Evolutionary conservation across 2,888 invertebrate species (phyloP).

Genomic region (Perdita meconis): DNA sequence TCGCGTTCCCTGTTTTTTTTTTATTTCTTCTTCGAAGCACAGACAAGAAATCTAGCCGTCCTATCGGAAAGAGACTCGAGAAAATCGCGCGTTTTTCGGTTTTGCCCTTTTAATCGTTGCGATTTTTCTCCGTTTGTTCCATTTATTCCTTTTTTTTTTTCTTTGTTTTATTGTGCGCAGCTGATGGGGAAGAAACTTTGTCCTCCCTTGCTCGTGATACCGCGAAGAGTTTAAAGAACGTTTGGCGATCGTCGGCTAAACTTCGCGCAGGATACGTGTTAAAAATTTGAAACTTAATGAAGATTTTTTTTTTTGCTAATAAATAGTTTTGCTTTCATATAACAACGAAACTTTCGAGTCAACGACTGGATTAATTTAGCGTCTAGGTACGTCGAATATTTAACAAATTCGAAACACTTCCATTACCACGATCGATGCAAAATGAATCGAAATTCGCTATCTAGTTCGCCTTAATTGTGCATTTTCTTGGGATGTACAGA

Average conservation of each 20-base stretch:
- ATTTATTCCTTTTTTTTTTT: too few relatives aligned
- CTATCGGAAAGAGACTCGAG: constrained; percentile 61
- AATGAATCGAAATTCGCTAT: constrained; percentile 21
- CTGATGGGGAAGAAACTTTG: constrained; percentile 8
- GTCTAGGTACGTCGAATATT: constrained; percentile 18
- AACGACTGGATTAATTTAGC: not conserved
- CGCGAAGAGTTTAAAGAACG: not conserved
- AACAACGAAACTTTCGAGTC: constrained; percentile 2
- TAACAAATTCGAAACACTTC: not conserved
- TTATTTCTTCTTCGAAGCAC: constrained; percentile 22
- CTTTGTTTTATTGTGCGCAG: not conserved
- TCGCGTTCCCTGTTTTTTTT: constrained; percentile 27
- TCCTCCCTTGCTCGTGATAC: not conserved
- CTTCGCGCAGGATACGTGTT: not conserved
- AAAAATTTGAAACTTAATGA: too few relatives aligned
- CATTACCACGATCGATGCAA: constrained; percentile 5
- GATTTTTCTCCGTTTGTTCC: not conserved
- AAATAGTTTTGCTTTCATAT: not conserved
- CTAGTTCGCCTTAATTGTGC: not conserved
- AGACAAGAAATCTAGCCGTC: constrained; percentile 66
- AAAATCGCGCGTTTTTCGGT: constrained; percentile 31
- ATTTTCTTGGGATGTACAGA: not conserved
- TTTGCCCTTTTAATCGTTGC: constrained; percentile 20
- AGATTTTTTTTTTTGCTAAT: not conserved
- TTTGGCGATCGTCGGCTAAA: not conserved